A percentile compares a stretch with the other conserved stretches of the same genome.
These are phyloP conservation scores for Araneus ventricosus DNA, from an alignment of 1,140 invertebrate genomes.

Conservation along the genomic window DNA sequence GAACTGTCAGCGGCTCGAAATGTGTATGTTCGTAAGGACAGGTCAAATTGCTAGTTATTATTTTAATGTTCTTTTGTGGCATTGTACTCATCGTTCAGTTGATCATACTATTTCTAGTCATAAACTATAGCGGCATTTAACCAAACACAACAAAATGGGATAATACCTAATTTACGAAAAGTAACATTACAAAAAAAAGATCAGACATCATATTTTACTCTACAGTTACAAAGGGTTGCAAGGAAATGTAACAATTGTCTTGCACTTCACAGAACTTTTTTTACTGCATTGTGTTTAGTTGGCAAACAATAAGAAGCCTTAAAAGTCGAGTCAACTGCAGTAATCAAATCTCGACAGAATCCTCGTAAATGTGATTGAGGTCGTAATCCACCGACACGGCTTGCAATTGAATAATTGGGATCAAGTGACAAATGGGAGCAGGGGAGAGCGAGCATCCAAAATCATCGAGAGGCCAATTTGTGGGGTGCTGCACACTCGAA, in stretches of 20 bases:
- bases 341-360: conserved; percentile 69
- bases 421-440: conserved; percentile 53
- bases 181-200: too few relatives aligned
- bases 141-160: too few relatives aligned
- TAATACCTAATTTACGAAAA: too few relatives aligned
- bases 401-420: conserved; percentile 68
- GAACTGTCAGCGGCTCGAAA: too few relatives aligned
- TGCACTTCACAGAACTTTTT: not conserved
- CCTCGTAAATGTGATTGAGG: conserved; percentile 57
- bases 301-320: conserved; percentile 41
- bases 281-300: not conserved
- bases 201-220: too few relatives aligned
- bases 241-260: not conserved
- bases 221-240: not conserved
- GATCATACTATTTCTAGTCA: too few relatives aligned
- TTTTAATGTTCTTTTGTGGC: too few relatives aligned
- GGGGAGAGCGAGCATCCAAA: conserved; percentile 7
- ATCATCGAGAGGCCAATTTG: conserved; percentile 38
- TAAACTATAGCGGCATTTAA: too few relatives aligned
- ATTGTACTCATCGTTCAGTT: too few relatives aligned
- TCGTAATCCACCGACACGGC: conserved; percentile 64
- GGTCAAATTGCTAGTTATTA: too few relatives aligned
- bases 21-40: too few relatives aligned
- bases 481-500: not conserved
- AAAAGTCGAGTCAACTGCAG: conserved; percentile 40